Evolutionary conservation across 1,140 invertebrate genomes (phyloP).

Genomic region (Heliconius nattereri): DNA sequence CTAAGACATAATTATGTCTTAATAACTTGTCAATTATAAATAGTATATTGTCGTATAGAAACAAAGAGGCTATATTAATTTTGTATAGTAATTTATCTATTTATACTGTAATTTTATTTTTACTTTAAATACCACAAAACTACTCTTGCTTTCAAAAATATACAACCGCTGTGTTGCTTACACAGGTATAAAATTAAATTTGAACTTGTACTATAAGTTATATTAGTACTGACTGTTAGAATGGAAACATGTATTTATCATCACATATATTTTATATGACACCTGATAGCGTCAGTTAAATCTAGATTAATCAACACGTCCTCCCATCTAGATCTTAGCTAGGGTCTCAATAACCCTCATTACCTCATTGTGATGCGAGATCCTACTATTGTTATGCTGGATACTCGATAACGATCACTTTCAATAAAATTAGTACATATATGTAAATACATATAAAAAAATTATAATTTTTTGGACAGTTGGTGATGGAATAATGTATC

Average conservation of each 20-base stretch:
- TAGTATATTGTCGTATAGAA: not conserved
- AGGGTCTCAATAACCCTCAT: conserved; percentile 27
- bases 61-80: not conserved
- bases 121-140: too few species aligned
- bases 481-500: too few species aligned
- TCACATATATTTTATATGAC: not conserved
- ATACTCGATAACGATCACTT: not conserved
- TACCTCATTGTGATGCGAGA: conserved; percentile 30
- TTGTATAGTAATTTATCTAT: too few species aligned
- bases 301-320: conserved; percentile 41
- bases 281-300: not conserved
- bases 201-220: too few species aligned
- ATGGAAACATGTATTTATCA: too few species aligned
- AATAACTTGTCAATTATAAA: not conserved
- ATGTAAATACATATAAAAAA: too few species aligned
- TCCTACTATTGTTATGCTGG: not conserved
- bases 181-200: too few species aligned
- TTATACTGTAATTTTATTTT: too few species aligned
- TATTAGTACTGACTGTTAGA: too few species aligned
- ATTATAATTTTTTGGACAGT: too few species aligned
- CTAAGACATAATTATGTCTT: not conserved
- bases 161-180: too few species aligned
- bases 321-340: conserved; percentile 29
- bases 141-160: too few species aligned
- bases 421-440: not conserved